Conservation (phyloP, 2,888 invertebrate species). For the Clostera curtula region DNA sequence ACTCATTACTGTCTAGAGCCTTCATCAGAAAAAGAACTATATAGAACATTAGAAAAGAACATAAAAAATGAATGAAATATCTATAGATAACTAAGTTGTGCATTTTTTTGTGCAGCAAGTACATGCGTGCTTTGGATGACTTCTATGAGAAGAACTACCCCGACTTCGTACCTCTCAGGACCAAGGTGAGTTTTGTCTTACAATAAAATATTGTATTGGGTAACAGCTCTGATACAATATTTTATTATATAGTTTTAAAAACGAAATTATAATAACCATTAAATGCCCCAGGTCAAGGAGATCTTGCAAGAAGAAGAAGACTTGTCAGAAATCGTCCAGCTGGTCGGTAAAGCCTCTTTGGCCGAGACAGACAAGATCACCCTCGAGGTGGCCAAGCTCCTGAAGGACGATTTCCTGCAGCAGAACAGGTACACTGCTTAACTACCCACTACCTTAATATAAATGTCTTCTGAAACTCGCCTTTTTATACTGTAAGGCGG, state of each 20-base stretch:
- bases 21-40: too few species aligned
- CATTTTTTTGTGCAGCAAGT: slow-evolving; percentile 83
- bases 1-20: not conserved
- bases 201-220: too few species aligned
- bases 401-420: slow-evolving; percentile 99
- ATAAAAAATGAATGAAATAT: too few species aligned
- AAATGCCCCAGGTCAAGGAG: slow-evolving; percentile 78
- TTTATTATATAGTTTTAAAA: not conserved
- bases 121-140: slow-evolving; percentile 98
- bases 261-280: not conserved
- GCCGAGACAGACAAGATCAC: slow-evolving; percentile 99
- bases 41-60: too few species aligned
- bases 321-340: slow-evolving; percentile 98
- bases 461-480: too few species aligned
- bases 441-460: too few species aligned
- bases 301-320: slow-evolving; percentile 99
- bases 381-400: slow-evolving; percentile 96
- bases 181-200: slow-evolving; percentile 79
- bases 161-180: slow-evolving; percentile 97
- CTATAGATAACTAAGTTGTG: not conserved
- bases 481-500: too few species aligned
- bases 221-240: too few species aligned
- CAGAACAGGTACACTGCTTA: slow-evolving; percentile 91
- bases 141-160: slow-evolving; percentile 99
- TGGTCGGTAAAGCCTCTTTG: slow-evolving; percentile 98